Percentiles rank a stretch among this genome's conserved stretches.
These are phyloP conservation scores for Drosophila neonasuta DNA, from an alignment of 2,888 invertebrate species.

Conservation along the genomic window DNA sequence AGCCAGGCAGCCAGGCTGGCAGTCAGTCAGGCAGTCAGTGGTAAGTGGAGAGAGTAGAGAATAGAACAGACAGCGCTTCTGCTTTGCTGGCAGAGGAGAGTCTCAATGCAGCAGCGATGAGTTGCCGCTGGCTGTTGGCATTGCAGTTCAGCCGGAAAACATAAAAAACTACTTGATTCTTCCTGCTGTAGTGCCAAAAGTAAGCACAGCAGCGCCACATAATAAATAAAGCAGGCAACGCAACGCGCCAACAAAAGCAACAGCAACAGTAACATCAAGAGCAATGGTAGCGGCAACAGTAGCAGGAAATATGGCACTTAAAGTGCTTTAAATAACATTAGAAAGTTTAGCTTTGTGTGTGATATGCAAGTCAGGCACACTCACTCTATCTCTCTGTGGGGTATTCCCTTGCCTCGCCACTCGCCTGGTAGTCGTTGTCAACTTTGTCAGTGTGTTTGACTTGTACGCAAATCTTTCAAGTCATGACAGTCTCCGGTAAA, in stretches of 20 bases:
- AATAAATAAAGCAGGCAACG: slow-evolving; percentile 70
- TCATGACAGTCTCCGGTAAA: slow-evolving; percentile 63
- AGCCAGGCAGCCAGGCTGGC: slow-evolving; percentile 7
- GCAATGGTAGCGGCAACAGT: slow-evolving; percentile 23
- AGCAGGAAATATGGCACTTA: slow-evolving; percentile 76
- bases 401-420: slow-evolving; percentile 23
- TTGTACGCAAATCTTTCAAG: slow-evolving; percentile 74
- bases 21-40: slow-evolving; percentile 21
- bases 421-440: slow-evolving; percentile 45
- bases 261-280: slow-evolving; percentile 16
- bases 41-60: slow-evolving; percentile 10
- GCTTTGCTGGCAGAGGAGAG: slow-evolving; percentile 14
- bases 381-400: not conserved
- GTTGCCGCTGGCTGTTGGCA: slow-evolving; percentile 70
- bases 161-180: slow-evolving; percentile 79
- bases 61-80: slow-evolving; percentile 6
- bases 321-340: slow-evolving; percentile 78
- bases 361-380: slow-evolving; percentile 26
- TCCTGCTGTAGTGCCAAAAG: slow-evolving; percentile 75
- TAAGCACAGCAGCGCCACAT: slow-evolving; percentile 74
- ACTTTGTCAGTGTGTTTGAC: slow-evolving; percentile 75
- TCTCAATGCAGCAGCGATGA: slow-evolving; percentile 44
- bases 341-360: slow-evolving; percentile 64
- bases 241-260: slow-evolving; percentile 20
- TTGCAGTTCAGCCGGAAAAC: slow-evolving; percentile 77